phyloP scores from a whole-genome alignment of 2,113 vertebrate genomes.

The Phycodurus eques region DNA sequence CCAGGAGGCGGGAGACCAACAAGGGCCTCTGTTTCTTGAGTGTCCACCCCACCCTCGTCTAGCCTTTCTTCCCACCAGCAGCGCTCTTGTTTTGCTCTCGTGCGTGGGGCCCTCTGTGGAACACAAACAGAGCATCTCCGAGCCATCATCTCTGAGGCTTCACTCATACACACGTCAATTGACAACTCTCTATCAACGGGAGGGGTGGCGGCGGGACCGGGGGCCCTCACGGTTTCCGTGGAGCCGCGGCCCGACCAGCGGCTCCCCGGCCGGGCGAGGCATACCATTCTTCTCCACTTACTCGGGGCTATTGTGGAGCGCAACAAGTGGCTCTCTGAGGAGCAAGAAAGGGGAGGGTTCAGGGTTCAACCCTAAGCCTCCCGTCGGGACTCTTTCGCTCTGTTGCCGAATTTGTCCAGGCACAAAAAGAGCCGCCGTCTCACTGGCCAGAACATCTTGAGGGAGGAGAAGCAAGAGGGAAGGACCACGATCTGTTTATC shows the following conservation, averaged over 20 bases:
- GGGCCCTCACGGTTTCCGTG: conserved; percentile 76
- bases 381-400: conserved; percentile 51
- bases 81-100: conserved; percentile 36
- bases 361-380: conserved; percentile 68
- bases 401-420: conserved; percentile 75
- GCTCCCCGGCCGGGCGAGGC: conserved; percentile 59
- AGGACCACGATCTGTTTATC: conserved; percentile 40
- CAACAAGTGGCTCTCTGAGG: conserved; percentile 77
- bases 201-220: conserved; percentile 21
- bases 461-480: conserved; percentile 31
- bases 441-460: conserved; percentile 51
- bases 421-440: conserved; percentile 71
- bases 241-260: conserved; percentile 67
- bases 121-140: conserved; percentile 42
- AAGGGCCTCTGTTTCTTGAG: conserved; percentile 60
- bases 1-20: conserved; percentile 60
- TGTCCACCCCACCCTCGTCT: conserved; percentile 5
- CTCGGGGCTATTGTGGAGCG: conserved; percentile 70
- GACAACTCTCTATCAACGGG: conserved; percentile 60
- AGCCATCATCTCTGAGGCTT: conserved; percentile 66
- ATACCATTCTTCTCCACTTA: conserved; percentile 71
- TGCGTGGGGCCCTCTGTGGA: conserved; percentile 53
- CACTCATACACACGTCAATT: conserved; percentile 65
- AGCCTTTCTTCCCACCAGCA: conserved; percentile 30
- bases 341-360: conserved; percentile 66